These are phyloP conservation scores for Sphaerodactylus townsendi DNA, from an alignment of 2,113 vertebrate genomes.

Conservation along the genomic window DNA sequence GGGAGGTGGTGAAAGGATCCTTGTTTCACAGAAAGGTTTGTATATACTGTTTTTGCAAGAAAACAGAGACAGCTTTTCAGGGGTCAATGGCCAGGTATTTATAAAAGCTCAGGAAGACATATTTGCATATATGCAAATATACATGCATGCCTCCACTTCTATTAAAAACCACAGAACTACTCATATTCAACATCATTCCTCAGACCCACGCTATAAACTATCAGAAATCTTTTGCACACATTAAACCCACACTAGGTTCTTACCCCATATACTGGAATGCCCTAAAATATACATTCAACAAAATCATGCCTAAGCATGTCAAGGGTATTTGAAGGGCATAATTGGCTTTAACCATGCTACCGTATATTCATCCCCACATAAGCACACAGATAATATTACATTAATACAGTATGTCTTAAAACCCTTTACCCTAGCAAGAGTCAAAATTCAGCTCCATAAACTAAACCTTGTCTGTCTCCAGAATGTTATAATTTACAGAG, in stretches of 20 bases:
- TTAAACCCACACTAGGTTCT: neutral
- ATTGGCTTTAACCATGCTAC: neutral
- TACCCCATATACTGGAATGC: conserved; percentile 28
- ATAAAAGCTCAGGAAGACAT: conserved; percentile 46
- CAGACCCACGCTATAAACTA: conserved; percentile 53
- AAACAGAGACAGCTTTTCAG: conserved; percentile 31
- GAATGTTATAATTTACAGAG: neutral
- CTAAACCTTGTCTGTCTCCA: neutral
- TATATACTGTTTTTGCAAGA: neutral
- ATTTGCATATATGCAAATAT: conserved; percentile 63
- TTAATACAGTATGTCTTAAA: neutral
- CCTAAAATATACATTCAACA: neutral
- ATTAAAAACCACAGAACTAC: conserved; percentile 39
- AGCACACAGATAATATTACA: neutral
- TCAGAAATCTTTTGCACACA: conserved; percentile 41
- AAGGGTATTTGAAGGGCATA: conserved; percentile 37
- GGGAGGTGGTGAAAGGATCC: neutral
- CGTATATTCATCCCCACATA: neutral
- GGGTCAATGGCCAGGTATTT: neutral
- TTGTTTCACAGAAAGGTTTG: conserved; percentile 20
- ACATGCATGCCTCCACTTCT: conserved; percentile 35
- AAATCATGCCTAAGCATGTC: conserved; percentile 40
- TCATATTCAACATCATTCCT: conserved; percentile 32
- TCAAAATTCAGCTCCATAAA: neutral
- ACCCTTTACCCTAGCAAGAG: neutral